These are phyloP conservation scores for Eupithecia insigniata DNA, from an alignment of 2,888 invertebrate species.

Conservation along the genomic window DNA sequence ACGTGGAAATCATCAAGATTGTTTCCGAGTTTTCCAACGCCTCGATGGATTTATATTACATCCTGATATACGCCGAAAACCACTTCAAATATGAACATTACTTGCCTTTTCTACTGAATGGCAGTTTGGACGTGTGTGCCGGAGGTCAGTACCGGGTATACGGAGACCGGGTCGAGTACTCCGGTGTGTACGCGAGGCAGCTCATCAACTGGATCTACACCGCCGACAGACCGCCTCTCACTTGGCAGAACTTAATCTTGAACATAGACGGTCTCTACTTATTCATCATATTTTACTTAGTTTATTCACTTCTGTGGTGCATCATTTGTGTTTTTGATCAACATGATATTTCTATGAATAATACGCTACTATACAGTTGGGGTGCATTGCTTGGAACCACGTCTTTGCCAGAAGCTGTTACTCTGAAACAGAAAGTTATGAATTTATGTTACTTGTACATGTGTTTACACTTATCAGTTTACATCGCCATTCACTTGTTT, in stretches of 20 bases:
- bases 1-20: conserved; percentile 67
- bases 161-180: conserved; percentile 66
- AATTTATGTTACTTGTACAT: conserved; percentile 63
- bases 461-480: conserved; percentile 64
- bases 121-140: conserved; percentile 64
- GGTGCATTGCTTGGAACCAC: conserved; percentile 65
- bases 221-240: conserved; percentile 56
- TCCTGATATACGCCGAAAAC: conserved; percentile 54
- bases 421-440: conserved; percentile 64
- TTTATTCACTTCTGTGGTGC: conserved; percentile 59
- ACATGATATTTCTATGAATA: conserved; percentile 47
- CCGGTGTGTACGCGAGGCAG: conserved; percentile 66
- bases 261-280: conserved; percentile 62
- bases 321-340: conserved; percentile 57
- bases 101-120: conserved; percentile 60
- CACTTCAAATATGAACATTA: conserved; percentile 49
- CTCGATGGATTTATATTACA: conserved; percentile 56
- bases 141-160: conserved; percentile 69
- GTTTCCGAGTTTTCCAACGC: conserved; percentile 63
- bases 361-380: conserved; percentile 62
- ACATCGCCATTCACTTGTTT: conserved; percentile 66
- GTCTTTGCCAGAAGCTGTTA: conserved; percentile 56
- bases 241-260: conserved; percentile 61
- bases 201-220: conserved; percentile 64
- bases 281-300: conserved; percentile 64